A percentile compares a stretch with the other conserved stretches of the same genome.
Evolutionary conservation across 2,797 vertebrate species (phyloP).

Genomic region (Lemur catta): DNA sequence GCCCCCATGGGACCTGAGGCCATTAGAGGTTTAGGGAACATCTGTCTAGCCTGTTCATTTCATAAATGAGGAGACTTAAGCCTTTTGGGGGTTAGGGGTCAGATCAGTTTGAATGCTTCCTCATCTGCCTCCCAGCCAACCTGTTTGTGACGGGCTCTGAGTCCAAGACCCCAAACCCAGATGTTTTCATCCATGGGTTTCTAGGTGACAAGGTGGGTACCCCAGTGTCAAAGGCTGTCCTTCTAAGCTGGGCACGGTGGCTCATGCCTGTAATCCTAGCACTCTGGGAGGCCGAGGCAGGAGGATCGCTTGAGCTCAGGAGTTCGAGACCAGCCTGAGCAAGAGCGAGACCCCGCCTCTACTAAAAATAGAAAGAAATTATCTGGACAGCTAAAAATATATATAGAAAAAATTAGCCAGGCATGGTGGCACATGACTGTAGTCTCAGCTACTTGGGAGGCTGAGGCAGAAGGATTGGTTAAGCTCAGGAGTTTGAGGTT

Average conservation of each 20-base stretch:
- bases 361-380: too few species aligned
- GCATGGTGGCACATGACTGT: too few species aligned
- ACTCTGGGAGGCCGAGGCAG: too few species aligned
- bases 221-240: background rate
- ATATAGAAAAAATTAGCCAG: too few species aligned
- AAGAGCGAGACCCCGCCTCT: too few species aligned
- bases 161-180: background rate
- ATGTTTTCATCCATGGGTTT: background rate
- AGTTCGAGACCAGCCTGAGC: too few species aligned
- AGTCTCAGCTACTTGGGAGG: too few species aligned
- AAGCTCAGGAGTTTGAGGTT: too few species aligned
- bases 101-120: background rate
- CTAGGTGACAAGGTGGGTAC: background rate
- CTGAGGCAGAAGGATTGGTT: too few species aligned
- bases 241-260: background rate
- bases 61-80: background rate
- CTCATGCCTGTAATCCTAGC: too few species aligned
- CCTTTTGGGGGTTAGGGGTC: background rate
- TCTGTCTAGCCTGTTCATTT: conserved; percentile 34
- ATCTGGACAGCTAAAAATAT: too few species aligned
- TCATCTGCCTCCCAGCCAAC: background rate
- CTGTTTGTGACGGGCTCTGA: background rate
- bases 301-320: too few species aligned
- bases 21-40: background rate
- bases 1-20: background rate